A percentile compares a stretch with the other conserved stretches of the same genome.
Evolutionary conservation across 2,888 invertebrate species (phyloP).

Genomic region (Pseudanteris insignis): DNA sequence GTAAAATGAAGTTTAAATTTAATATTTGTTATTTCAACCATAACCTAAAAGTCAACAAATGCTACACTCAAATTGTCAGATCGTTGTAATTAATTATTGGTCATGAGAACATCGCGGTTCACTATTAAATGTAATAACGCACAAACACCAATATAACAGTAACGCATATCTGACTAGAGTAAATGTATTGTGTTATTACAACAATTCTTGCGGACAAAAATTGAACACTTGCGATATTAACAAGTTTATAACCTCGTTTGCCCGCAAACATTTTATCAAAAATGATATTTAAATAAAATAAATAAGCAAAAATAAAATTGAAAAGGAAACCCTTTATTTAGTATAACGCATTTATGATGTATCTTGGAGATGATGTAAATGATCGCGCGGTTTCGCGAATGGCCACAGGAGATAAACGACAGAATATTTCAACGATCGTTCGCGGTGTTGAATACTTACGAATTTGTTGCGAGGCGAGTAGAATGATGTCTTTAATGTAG

Average conservation of each 20-base stretch:
- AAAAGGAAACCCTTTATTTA: neutral
- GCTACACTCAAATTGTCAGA: constrained; percentile 6
- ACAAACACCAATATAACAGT: too few relatives aligned
- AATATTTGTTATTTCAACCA: constrained; percentile 18
- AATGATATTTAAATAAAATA: neutral
- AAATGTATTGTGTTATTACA: neutral
- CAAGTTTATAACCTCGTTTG: constrained; percentile 5
- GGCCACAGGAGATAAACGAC: neutral
- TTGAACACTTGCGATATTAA: neutral
- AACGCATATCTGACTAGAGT: too few relatives aligned
- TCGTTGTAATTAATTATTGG: neutral
- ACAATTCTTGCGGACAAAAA: neutral
- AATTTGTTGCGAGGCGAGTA: too few relatives aligned
- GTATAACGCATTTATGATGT: too few relatives aligned
- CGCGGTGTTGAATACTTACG: constrained; percentile 1
- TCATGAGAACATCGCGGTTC: neutral
- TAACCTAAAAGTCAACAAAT: constrained; percentile 36
- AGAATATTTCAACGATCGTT: constrained; percentile 1
- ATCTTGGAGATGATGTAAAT: too few relatives aligned
- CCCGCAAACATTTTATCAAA: neutral
- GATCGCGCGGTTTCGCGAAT: neutral
- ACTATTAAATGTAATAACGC: too few relatives aligned
- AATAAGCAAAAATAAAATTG: neutral
- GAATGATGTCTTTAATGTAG: too few relatives aligned
- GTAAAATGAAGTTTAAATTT: too few relatives aligned